Percentiles rank a stretch among this genome's conserved stretches.
phyloP scores from a whole-genome alignment of 2,113 vertebrate genomes.

The Trachemys scripta region DNA sequence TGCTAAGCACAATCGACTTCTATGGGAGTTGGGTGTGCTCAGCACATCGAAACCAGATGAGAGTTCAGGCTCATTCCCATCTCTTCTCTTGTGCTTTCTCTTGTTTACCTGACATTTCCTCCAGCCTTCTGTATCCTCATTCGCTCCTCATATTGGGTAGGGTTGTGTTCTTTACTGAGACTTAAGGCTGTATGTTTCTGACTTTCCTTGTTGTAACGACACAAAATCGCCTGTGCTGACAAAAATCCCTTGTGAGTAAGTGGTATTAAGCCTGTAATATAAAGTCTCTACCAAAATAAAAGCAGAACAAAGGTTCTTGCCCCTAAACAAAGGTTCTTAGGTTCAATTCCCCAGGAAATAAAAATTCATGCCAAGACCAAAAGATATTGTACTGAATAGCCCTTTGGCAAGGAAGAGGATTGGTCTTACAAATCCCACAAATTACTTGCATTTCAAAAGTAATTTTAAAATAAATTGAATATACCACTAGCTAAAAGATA shows the following conservation, averaged over 20 bases:
- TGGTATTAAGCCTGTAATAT: neutral
- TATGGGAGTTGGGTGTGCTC: neutral
- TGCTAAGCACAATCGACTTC: fast-evolving
- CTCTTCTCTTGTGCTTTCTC: neutral
- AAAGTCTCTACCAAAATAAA: neutral
- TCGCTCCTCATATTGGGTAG: constrained; percentile 94
- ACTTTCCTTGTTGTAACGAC: constrained; percentile 85
- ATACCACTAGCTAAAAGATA: neutral
- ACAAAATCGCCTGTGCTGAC: constrained; percentile 89
- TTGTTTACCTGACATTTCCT: constrained; percentile 91
- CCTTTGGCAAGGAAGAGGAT: neutral
- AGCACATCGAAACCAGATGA: neutral
- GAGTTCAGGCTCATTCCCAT: neutral
- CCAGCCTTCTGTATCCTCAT: constrained; percentile 98
- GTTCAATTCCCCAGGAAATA: neutral
- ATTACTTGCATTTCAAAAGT: neutral
- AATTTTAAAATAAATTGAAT: neutral
- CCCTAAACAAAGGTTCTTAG: neutral
- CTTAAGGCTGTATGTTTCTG: constrained; percentile 84
- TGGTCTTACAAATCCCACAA: neutral
- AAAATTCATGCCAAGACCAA: neutral
- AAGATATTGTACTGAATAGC: neutral
- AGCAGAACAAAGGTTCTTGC: neutral
- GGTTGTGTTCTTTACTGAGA: constrained; percentile 96
- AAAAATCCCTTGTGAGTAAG: constrained; percentile 14